phyloP scores from a whole-genome alignment of 53 echinoderm and acorn worm species.

The Arbacia lixula region DNA sequence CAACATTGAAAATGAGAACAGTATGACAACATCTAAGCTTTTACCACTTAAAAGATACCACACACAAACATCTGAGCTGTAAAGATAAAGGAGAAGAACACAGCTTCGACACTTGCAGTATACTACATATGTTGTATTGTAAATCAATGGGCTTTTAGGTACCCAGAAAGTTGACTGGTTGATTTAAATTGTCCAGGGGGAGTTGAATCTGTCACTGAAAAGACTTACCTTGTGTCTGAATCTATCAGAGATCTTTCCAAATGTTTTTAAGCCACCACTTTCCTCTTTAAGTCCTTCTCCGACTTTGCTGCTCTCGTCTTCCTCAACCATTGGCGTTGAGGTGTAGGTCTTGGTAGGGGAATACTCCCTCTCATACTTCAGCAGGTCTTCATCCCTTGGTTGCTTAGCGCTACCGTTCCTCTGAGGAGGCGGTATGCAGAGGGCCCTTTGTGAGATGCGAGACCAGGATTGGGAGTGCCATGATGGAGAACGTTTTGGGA shows the following conservation, averaged over 20 bases:
- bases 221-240: slow-evolving; percentile 53
- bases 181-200: neutral
- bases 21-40: no score
- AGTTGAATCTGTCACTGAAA: neutral
- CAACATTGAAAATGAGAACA: no score
- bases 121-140: neutral
- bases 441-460: no score
- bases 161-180: neutral
- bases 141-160: neutral
- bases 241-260: slow-evolving; percentile 52
- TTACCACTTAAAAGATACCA: no score
- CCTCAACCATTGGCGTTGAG: neutral
- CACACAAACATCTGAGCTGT: no score
- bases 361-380: slow-evolving; percentile 48
- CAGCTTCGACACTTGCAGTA: no score
- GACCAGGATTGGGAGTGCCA: no score
- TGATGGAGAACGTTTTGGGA: no score
- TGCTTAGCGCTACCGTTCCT: no score
- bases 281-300: slow-evolving; percentile 4
- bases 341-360: slow-evolving; percentile 60
- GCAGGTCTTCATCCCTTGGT: neutral
- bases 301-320: neutral
- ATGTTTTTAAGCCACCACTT: slow-evolving; percentile 53
- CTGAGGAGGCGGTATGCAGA: no score
- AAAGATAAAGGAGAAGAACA: no score